A percentile compares a stretch with the other conserved stretches of the same genome.
Conservation (phyloP, 2,113 vertebrate species). For the Sisor rabdophorus region DNA sequence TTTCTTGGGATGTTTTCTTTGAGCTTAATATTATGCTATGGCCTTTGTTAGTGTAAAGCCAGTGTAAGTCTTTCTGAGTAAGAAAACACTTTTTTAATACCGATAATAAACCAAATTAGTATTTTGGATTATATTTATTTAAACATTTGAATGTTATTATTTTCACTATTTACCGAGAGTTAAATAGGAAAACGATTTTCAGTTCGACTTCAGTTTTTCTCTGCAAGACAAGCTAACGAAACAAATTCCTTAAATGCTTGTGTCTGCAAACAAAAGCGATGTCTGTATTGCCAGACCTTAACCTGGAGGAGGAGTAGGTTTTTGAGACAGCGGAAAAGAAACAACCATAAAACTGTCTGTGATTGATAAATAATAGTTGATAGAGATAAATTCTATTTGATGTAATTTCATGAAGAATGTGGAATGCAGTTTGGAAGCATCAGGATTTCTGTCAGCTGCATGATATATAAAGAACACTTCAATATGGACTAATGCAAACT, state of each 20-base stretch:
- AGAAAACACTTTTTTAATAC: not conserved
- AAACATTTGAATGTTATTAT: not conserved
- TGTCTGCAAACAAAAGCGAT: slow-evolving; percentile 58
- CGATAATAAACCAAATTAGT: not conserved
- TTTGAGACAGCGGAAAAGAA: slow-evolving; percentile 15
- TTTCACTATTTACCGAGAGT: slow-evolving; percentile 6
- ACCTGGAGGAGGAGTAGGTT: not conserved
- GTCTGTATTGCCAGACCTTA: slow-evolving; percentile 38
- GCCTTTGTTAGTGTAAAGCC: not conserved
- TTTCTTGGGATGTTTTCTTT: slow-evolving; percentile 40
- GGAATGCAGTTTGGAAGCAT: not conserved
- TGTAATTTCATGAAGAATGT: not conserved
- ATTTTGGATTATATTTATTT: not conserved
- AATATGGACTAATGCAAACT: not conserved
- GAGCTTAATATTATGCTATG: not conserved
- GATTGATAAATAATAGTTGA: not conserved
- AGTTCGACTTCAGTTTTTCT: slow-evolving; percentile 32
- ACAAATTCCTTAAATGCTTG: slow-evolving; percentile 67
- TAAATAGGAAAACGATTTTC: slow-evolving; percentile 54
- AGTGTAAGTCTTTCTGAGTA: not conserved
- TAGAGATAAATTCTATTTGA: not conserved
- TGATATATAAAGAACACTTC: too few species aligned
- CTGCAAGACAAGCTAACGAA: slow-evolving; percentile 47
- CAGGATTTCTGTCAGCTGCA: too few species aligned
- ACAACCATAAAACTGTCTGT: not conserved